phyloP scores from a whole-genome alignment of 1,140 invertebrate species.

The Pararge aegeria region DNA sequence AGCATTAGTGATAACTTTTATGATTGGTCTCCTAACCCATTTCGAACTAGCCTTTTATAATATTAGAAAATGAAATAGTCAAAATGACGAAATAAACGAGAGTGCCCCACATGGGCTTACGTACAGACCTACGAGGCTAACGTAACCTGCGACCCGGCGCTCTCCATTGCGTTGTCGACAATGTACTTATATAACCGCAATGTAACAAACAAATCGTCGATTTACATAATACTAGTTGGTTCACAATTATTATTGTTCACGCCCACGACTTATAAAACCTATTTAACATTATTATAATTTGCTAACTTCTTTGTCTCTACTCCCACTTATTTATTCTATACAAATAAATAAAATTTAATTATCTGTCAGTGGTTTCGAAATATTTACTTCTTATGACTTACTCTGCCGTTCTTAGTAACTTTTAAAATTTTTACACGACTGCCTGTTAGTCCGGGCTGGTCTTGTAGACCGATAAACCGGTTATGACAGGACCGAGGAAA shows the following conservation, averaged over 20 bases:
- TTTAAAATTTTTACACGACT: too few relatives aligned
- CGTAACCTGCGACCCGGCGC: constrained; percentile 65
- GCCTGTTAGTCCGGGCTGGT: too few relatives aligned
- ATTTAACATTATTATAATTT: background rate
- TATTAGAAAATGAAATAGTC: constrained; percentile 3
- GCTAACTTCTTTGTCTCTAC: background rate
- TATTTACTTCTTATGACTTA: too few relatives aligned
- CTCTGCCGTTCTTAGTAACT: too few relatives aligned
- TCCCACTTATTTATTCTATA: background rate
- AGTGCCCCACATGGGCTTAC: constrained; percentile 18
- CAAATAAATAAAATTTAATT: too few relatives aligned
- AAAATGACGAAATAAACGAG: constrained; percentile 13
- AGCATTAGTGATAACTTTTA: too few relatives aligned
- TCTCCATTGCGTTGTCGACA: constrained; percentile 60
- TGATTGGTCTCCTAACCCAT: too few relatives aligned
- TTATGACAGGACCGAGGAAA: too few relatives aligned
- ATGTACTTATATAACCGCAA: constrained; percentile 60
- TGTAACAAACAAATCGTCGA: constrained; percentile 67
- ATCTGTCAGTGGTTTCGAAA: too few relatives aligned
- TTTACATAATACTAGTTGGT: constrained; percentile 68
- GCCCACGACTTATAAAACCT: constrained; percentile 30
- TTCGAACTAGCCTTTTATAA: too few relatives aligned
- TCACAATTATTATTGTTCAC: constrained; percentile 52
- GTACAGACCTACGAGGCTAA: constrained; percentile 35
- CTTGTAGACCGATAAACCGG: too few relatives aligned